Conservation (phyloP, 2,113 vertebrate genomes). For the Chaetops frenatus region DNA sequence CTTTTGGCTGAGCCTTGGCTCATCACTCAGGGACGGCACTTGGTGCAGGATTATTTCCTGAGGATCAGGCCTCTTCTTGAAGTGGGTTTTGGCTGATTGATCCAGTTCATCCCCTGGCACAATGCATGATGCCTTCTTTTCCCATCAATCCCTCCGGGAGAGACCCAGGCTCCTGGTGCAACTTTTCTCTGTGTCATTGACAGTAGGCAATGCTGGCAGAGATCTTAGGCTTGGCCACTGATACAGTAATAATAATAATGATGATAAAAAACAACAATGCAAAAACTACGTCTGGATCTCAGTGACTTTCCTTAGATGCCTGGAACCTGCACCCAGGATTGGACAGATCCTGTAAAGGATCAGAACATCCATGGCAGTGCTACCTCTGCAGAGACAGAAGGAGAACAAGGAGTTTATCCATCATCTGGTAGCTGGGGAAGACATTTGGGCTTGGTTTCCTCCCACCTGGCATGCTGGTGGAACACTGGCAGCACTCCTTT, state of each 20-base stretch:
- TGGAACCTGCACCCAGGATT: neutral
- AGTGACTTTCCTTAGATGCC: neutral
- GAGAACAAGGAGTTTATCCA: neutral
- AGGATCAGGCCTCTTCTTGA: neutral
- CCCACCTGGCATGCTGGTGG: neutral
- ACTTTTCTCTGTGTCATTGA: accelerated
- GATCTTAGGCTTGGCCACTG: neutral
- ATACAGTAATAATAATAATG: neutral
- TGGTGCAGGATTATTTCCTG: neutral
- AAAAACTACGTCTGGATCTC: neutral
- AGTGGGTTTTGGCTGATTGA: neutral
- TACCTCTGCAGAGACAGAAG: neutral
- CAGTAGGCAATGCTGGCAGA: neutral
- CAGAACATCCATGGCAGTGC: neutral
- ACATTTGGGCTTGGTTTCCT: neutral
- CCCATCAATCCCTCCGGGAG: neutral
- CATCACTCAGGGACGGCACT: neutral
- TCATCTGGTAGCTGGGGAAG: neutral
- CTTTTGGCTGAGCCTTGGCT: neutral
- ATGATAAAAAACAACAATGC: neutral
- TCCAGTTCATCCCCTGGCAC: neutral
- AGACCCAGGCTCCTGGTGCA: neutral
- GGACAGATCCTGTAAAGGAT: neutral
- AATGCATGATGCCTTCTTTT: neutral
- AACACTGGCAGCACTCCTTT: neutral